phyloP scores from a whole-genome alignment of 1,140 invertebrate genomes.

The Solenopsis invicta region DNA sequence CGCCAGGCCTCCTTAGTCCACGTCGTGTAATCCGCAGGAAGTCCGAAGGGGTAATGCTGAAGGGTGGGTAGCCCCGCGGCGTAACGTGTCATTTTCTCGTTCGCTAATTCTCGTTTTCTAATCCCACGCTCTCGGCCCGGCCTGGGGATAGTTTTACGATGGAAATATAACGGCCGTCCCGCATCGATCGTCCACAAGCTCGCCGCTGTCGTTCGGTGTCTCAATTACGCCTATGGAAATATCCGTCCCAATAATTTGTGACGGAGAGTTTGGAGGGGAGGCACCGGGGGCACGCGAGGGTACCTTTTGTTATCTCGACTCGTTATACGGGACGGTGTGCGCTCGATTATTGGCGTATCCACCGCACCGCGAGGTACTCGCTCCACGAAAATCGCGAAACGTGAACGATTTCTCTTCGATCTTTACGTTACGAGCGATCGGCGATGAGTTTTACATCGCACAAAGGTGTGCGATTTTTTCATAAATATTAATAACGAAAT shows the following conservation, averaged over 20 bases:
- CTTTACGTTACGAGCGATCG: background rate
- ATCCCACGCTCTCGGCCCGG: slow-evolving; percentile 48
- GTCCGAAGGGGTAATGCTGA: slow-evolving; percentile 5
- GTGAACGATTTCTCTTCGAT: background rate
- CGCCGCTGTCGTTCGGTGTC: slow-evolving; percentile 39
- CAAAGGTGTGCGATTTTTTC: no score
- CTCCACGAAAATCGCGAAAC: background rate
- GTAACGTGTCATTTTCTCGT: slow-evolving; percentile 60
- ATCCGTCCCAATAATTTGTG: slow-evolving; percentile 53
- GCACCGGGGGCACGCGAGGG: slow-evolving; percentile 7
- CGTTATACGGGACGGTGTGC: background rate
- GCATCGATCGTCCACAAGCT: slow-evolving; percentile 43
- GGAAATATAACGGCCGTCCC: slow-evolving; percentile 35
- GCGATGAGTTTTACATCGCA: background rate
- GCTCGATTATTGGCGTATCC: background rate
- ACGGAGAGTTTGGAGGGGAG: background rate
- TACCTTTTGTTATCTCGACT: slow-evolving; percentile 16
- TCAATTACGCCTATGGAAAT: slow-evolving; percentile 59
- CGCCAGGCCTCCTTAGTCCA: no score
- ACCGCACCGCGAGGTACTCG: background rate
- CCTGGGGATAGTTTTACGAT: slow-evolving; percentile 50
- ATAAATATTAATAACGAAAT: no score
- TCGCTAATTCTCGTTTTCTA: slow-evolving; percentile 41
- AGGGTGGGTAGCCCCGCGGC: background rate
- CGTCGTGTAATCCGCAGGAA: slow-evolving; percentile 18